Base-by-base conservation (phyloP, 2,113 vertebrate genomes). In the Eolophus roseicapilla region DNA sequence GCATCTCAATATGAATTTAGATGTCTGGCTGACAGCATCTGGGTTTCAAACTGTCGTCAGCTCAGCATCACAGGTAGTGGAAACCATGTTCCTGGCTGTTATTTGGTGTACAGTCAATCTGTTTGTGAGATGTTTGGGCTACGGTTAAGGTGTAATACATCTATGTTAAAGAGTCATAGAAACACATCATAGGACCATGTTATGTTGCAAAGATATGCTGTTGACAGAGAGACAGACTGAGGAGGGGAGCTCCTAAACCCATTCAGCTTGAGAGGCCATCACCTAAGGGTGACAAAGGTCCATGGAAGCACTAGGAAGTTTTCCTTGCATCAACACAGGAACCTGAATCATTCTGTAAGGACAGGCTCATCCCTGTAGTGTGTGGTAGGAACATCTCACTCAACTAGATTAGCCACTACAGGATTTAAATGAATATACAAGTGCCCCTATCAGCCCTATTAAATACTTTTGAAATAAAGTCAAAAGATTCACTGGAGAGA, bases 311-410 rank as follows among this genome's bases (percentile, higher is more conserved):
- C 68, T 15, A 13, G 33, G 17, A 65, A 43, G 6, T 39, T 86
- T 86, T 69, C 29, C 35, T 77, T 2, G 1, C 41, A 37, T 4
- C 0, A 0, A 60, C 7, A 6, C 15, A 50, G 44, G 25, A 86
- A 55, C 9, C 2, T 0, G 0, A 60, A 41, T n/a, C 25, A 50
- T 47, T 74, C 70, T 37, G 41, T 13, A 70, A 63, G 43, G 43
- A 44, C 21, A 49, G n/a, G 11, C n/a, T 46, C 2, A 0, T 24
- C 7, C 29, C 37, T 5, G 5, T 10, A 24, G 31, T 0, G 1
- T 6, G 28, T 13, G 20, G 16, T 28, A 37, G 63, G 35, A 53
- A 52, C 15, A 52, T 55, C 31, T 47, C 47, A 87, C 19, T 25
- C 41, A 25, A 10, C 13, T 15, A 39, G 3, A 6, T 70, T 50